Evolutionary conservation across 2,113 vertebrate species (phyloP).

Genomic region (Promerops cafer): DNA sequence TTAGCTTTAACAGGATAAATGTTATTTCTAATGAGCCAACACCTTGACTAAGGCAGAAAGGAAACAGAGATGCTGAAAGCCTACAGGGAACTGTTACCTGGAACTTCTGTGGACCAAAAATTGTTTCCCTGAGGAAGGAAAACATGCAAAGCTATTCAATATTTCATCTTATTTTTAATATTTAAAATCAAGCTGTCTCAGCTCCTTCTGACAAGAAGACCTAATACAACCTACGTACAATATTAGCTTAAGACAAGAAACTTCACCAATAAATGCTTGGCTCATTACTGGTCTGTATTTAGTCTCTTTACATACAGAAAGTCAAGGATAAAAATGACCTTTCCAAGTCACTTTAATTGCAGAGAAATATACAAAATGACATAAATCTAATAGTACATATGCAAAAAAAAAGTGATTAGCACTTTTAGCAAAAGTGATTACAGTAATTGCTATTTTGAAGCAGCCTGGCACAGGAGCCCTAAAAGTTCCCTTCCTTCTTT

Average conservation of each 20-base stretch:
- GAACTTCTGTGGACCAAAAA: not conserved
- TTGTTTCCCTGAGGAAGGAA: not conserved
- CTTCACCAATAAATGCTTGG: not conserved
- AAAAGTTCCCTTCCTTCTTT: not conserved
- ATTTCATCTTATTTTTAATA: slow-evolving; percentile 39
- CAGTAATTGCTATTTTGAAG: not conserved
- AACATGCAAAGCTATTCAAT: not conserved
- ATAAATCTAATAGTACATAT: not conserved
- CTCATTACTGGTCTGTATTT: not conserved
- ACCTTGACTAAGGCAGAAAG: not conserved
- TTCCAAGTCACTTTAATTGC: not conserved
- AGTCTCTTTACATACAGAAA: not conserved
- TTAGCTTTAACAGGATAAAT: not conserved
- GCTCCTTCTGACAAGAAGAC: not conserved
- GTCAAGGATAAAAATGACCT: not conserved
- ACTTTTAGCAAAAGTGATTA: no score
- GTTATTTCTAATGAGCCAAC: not conserved
- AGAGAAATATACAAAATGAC: not conserved
- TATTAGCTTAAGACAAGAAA: not conserved
- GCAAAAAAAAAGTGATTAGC: no score
- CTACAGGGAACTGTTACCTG: not conserved
- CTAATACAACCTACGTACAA: not conserved
- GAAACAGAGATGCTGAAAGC: not conserved
- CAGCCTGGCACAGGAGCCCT: no score
- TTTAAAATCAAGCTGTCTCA: slow-evolving; percentile 6